These are phyloP conservation scores for Drosophila pachea DNA, from an alignment of 1,140 invertebrate genomes.

Conservation along the genomic window DNA sequence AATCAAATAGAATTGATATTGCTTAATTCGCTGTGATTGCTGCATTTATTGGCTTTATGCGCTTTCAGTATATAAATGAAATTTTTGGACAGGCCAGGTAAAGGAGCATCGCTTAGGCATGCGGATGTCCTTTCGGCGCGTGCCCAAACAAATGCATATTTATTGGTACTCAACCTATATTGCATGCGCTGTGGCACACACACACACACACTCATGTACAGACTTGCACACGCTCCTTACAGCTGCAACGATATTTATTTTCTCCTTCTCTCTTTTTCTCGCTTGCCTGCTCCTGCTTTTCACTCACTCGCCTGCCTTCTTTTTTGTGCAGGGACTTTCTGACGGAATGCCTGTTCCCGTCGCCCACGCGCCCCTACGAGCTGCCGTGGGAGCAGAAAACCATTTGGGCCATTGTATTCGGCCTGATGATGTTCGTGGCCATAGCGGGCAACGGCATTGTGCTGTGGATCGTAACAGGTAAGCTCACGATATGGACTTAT, in stretches of 20 bases:
- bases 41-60: no score
- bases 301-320: not conserved
- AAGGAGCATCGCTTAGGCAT: not conserved
- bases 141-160: not conserved
- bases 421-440: constrained; percentile 87
- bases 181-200: constrained; percentile 22
- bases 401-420: constrained; percentile 85
- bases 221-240: not conserved
- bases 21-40: no score
- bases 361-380: constrained; percentile 76
- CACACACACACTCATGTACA: not conserved
- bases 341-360: constrained; percentile 77
- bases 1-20: no score
- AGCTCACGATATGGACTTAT: constrained; percentile 53
- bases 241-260: not conserved
- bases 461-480: constrained; percentile 93
- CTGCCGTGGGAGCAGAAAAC: constrained; percentile 80
- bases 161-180: constrained; percentile 25
- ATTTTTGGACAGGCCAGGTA: not conserved
- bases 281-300: no score
- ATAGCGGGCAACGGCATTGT: constrained; percentile 91
- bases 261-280: not conserved
- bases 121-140: constrained; percentile 1
- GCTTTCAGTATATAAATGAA: not conserved
- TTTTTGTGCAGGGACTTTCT: constrained; percentile 70